Evolutionary conservation across 1,140 invertebrate genomes (phyloP).

Genomic region (Drosophila teissieri): DNA sequence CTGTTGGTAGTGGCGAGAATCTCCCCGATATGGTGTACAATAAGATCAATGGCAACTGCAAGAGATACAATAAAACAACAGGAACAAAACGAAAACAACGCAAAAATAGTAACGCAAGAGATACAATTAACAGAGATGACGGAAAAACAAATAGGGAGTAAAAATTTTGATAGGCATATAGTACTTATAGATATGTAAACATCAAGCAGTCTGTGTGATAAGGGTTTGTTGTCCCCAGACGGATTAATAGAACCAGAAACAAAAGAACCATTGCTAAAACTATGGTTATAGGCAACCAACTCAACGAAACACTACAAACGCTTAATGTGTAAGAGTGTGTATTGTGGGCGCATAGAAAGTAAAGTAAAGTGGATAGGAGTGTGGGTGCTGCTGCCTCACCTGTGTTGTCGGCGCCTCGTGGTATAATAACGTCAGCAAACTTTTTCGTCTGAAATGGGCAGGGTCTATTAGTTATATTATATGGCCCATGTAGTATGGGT

Average conservation of each 20-base stretch:
- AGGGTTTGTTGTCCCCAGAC: slow-evolving; percentile 18
- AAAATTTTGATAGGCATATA: slow-evolving; percentile 34
- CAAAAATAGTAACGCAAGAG: slow-evolving; percentile 31
- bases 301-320: slow-evolving; percentile 58
- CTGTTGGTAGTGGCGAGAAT: slow-evolving; percentile 87
- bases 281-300: slow-evolving; percentile 43
- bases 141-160: slow-evolving; percentile 9
- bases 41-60: slow-evolving; percentile 99
- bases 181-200: slow-evolving; percentile 30
- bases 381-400: slow-evolving; percentile 87
- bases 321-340: slow-evolving; percentile 36
- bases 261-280: slow-evolving; percentile 40
- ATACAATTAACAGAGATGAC: slow-evolving; percentile 32
- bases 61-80: slow-evolving; percentile 85
- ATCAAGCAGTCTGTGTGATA: slow-evolving; percentile 64
- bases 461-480: not conserved
- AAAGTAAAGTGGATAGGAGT: slow-evolving; percentile 23
- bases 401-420: slow-evolving; percentile 97
- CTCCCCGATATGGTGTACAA: slow-evolving; percentile 99
- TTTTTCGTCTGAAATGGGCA: slow-evolving; percentile 94
- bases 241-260: slow-evolving; percentile 54
- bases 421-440: slow-evolving; percentile 99
- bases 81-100: slow-evolving; percentile 64
- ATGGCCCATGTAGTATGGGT: not conserved
- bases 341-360: slow-evolving; percentile 33